Evolutionary conservation across 2,888 invertebrate genomes (phyloP), one percentile per base, ranked within the genome.

Genomic region (Platerodrilus igneus): DNA sequence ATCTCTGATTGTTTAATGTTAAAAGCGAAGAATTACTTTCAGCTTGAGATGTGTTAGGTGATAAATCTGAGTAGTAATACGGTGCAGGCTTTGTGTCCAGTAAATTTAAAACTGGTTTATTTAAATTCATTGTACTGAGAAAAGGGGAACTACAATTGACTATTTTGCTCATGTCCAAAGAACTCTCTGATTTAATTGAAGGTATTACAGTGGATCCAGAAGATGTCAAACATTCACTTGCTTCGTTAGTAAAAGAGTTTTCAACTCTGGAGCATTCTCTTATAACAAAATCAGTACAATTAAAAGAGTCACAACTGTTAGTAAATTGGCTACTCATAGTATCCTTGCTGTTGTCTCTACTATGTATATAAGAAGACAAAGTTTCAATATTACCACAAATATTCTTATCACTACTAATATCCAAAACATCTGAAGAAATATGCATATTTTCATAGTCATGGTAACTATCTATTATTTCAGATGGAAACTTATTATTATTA

Each of bases 31-130:
- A 57, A 15, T 48, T 53, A 34, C 55, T 61, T 28, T 60, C 57
- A 13, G 52, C 57, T 37, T 56, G 52, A 2, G 56, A 55, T 1
- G 59, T 55, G 43, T 63, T 62, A 52, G 64, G 56, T 2, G 72
- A 80, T 31, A 80, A 71, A 64, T 91, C 90, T 0, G 90, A 88
- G 62, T 90, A 90, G 59, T 90, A 90, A 59, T 90, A 90, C 0
- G 90, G 89, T 18, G 86, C 87, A 37, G 81, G 77, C 45, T 81
- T 79, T 31, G 51, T 55, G 21, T 37, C 44, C 10, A 55, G 49
- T 3, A 30, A 33, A 22, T 34, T 20, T 13, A 23, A n/a, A 13
- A 23, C n/a, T n/a, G n/a, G n/a, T 41, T 23, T 41, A 35, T 8
- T 55, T 58, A 16, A 32, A 32, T n/a, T n/a, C n/a, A n/a, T n/a